A percentile compares a stretch with the other conserved stretches of the same genome.
phyloP scores from a whole-genome alignment of 2,113 vertebrate genomes.

The Brachyistius frenatus region DNA sequence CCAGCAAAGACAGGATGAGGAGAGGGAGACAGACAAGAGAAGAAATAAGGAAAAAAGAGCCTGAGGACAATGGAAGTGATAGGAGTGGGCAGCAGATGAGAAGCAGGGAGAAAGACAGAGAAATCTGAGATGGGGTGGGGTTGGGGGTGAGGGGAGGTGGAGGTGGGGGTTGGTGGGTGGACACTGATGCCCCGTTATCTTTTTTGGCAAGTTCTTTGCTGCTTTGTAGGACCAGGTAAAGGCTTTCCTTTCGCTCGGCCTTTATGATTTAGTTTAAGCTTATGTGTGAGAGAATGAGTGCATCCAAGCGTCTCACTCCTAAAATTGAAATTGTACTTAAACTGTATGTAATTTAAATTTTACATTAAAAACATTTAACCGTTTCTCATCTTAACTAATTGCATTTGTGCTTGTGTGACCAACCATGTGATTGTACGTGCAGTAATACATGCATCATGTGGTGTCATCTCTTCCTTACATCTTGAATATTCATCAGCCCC shows the following conservation, averaged over 20 bases:
- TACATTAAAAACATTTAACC: background rate
- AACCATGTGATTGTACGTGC: background rate
- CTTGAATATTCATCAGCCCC: constrained; percentile 54
- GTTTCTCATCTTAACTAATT: background rate
- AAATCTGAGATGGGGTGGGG: constrained; percentile 44
- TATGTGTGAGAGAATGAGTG: background rate
- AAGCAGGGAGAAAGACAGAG: constrained; percentile 11
- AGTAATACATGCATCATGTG: background rate
- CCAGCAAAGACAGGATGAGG: constrained; percentile 43
- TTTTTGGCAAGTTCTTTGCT: constrained; percentile 37
- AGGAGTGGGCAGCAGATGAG: constrained; percentile 57
- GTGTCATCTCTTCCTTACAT: constrained; percentile 8
- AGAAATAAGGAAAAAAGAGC: constrained; percentile 58
- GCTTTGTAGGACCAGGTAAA: constrained; percentile 33
- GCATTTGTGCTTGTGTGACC: background rate
- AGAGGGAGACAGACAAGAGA: constrained; percentile 35
- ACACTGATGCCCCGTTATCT: constrained; percentile 5
- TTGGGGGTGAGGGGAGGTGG: constrained; percentile 3
- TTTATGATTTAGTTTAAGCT: background rate
- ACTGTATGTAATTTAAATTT: background rate
- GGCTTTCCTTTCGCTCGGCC: background rate
- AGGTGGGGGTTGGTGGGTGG: too few species aligned
- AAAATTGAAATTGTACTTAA: background rate
- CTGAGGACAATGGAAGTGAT: constrained; percentile 57
- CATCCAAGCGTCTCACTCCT: background rate